Evolutionary conservation across 2,888 invertebrate genomes (phyloP).

Genomic region (Mythimna lalbum): DNA sequence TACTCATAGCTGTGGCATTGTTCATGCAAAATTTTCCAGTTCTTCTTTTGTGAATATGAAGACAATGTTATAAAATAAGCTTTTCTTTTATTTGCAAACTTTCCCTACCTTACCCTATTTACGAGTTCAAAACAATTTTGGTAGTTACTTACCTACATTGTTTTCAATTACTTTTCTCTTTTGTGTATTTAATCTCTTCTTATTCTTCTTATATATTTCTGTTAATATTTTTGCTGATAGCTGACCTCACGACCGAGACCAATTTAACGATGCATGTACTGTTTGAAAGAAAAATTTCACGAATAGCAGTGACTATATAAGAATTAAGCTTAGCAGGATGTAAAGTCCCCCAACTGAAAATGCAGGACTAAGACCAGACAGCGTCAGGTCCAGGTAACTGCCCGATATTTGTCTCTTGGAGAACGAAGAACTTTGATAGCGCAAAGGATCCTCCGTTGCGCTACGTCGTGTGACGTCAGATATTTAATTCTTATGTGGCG

Average conservation of each 20-base stretch:
- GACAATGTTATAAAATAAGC: conserved; percentile 29
- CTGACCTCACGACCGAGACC: too few species aligned
- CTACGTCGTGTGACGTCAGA: too few species aligned
- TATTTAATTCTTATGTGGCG: too few species aligned
- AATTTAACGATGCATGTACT: neutral
- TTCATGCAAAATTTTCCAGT: conserved; percentile 17
- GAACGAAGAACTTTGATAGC: too few species aligned
- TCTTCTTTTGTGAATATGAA: conserved; percentile 14
- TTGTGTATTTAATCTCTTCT: conserved; percentile 13
- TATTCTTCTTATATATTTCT: neutral
- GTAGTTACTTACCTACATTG: conserved; percentile 14
- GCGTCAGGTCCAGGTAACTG: too few species aligned
- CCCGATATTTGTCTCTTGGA: too few species aligned
- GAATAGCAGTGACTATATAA: neutral
- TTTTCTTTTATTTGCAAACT: conserved; percentile 37
- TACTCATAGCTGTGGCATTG: neutral
- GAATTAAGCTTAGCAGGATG: too few species aligned
- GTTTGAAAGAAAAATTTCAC: neutral
- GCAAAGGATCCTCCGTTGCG: too few species aligned
- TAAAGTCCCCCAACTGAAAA: too few species aligned
- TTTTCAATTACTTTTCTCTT: conserved; percentile 29
- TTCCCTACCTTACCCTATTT: conserved; percentile 32
- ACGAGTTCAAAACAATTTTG: conserved; percentile 46
- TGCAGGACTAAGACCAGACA: too few species aligned
- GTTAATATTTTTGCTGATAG: neutral